phyloP scores from a whole-genome alignment of 2,797 vertebrate genomes.

The Microctenopoma steveboyesi region DNA sequence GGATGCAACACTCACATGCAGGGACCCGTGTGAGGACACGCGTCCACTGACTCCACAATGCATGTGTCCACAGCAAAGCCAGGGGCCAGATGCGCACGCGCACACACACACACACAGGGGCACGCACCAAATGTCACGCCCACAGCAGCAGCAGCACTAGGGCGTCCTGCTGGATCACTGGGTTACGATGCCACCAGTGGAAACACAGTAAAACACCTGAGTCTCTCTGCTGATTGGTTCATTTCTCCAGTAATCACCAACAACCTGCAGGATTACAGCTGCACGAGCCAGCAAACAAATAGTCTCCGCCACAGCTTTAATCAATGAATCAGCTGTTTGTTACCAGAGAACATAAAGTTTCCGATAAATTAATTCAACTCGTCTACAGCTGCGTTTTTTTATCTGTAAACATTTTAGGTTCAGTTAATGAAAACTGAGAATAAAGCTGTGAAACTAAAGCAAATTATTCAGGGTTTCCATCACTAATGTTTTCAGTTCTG shows the following conservation, averaged over 20 bases:
- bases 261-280: background rate
- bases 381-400: too few species aligned
- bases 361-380: too few species aligned
- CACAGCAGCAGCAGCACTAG: constrained; percentile 3
- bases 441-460: too few species aligned
- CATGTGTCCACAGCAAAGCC: constrained; percentile 31
- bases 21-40: constrained; percentile 52
- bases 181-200: constrained; percentile 40
- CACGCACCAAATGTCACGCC: constrained; percentile 15
- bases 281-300: too few species aligned
- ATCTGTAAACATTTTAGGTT: too few species aligned
- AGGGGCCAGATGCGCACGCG: constrained; percentile 10
- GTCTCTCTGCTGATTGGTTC: background rate
- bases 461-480: too few species aligned
- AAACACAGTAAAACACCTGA: constrained; percentile 1
- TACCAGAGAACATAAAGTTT: too few species aligned
- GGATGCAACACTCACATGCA: constrained; percentile 59
- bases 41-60: constrained; percentile 31
- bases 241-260: background rate
- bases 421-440: too few species aligned
- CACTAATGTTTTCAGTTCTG: too few species aligned
- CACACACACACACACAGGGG: constrained; percentile 27
- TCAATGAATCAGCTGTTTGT: too few species aligned
- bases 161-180: constrained; percentile 21
- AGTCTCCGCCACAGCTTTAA: too few species aligned